Evolutionary conservation across 2,888 invertebrate species (phyloP).

Genomic region (Drosophila prolongata): DNA sequence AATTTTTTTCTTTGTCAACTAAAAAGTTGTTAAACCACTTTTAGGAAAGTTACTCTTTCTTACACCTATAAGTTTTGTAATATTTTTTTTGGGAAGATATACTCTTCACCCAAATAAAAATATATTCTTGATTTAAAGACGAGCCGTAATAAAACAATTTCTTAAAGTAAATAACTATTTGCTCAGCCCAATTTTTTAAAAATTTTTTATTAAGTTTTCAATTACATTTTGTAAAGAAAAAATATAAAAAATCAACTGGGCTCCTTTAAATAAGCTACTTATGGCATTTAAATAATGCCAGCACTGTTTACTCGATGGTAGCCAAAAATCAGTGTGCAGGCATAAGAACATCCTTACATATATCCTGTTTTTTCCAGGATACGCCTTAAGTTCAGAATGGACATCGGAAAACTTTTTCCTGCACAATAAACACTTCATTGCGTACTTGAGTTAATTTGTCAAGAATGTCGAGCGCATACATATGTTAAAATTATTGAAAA

Average conservation of each 20-base stretch:
- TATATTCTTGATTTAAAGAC: no score
- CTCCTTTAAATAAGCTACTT: no score
- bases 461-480: constrained; percentile 54
- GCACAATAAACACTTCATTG: constrained; percentile 80
- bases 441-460: constrained; percentile 79
- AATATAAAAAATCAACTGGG: no score
- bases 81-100: no score
- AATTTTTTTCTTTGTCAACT: no score
- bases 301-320: not conserved
- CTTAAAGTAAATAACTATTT: no score
- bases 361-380: constrained; percentile 14
- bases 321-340: not conserved
- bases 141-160: no score
- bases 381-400: constrained; percentile 28
- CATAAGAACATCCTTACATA: not conserved
- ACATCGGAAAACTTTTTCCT: constrained; percentile 56
- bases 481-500: constrained; percentile 76
- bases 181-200: no score
- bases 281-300: not conserved
- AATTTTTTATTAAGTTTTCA: no score
- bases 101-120: no score
- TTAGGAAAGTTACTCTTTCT: no score
- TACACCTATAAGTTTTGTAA: no score
- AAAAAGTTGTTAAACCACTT: not conserved
- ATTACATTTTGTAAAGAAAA: not conserved